phyloP scores from a whole-genome alignment of 1,140 invertebrate genomes.

The Lepidurus couesii region DNA sequence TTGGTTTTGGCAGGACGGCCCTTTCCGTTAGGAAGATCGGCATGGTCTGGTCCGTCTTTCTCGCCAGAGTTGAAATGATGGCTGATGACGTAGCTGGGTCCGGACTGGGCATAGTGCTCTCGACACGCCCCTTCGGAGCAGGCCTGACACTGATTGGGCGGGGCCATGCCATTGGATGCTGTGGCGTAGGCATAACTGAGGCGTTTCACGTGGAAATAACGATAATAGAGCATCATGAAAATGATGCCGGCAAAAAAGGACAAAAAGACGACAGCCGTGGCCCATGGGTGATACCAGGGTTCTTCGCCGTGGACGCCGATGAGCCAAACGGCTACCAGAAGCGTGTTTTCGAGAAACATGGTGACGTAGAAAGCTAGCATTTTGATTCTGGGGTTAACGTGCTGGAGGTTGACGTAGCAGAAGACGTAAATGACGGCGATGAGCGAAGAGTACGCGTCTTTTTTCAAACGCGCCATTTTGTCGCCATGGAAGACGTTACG shows the following conservation, averaged over 20 bases:
- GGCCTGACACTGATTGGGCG: constrained; percentile 28
- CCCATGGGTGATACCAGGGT: constrained; percentile 46
- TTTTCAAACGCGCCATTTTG: constrained; percentile 58
- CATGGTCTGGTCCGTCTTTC: constrained; percentile 4
- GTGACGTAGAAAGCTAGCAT: constrained; percentile 85
- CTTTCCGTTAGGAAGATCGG: not conserved
- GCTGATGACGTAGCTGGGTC: constrained; percentile 32
- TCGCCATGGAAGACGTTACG: constrained; percentile 77
- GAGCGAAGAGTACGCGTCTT: constrained; percentile 61
- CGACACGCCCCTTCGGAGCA: constrained; percentile 37
- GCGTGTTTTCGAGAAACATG: constrained; percentile 80
- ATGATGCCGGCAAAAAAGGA: constrained; percentile 68
- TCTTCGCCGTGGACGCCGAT: constrained; percentile 48
- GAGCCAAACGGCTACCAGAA: constrained; percentile 64
- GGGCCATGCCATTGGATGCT: constrained; percentile 20
- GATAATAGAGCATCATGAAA: constrained; percentile 80
- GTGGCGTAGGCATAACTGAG: constrained; percentile 42
- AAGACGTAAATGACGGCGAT: constrained; percentile 82
- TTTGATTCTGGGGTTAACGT: constrained; percentile 69
- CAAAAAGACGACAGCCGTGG: constrained; percentile 54
- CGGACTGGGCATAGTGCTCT: constrained; percentile 33
- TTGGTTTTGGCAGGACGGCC: constrained; percentile 20
- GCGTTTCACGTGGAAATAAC: constrained; percentile 52
- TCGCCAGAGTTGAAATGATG: constrained; percentile 26
- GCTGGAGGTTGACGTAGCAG: constrained; percentile 82